Base-by-base conservation (phyloP, 1,140 invertebrate genomes). In the Eciton burchellii region DNA sequence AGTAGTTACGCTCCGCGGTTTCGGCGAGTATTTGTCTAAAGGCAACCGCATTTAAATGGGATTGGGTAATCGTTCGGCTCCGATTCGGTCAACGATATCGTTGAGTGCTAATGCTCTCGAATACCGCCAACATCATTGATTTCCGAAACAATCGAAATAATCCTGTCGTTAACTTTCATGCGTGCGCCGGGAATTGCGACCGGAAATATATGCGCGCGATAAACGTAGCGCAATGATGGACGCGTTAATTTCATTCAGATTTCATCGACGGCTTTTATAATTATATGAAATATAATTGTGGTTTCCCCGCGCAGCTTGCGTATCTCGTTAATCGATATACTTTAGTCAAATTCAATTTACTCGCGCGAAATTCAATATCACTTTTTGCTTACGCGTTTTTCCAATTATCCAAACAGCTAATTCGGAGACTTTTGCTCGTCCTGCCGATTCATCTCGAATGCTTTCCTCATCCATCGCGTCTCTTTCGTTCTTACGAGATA, bases 1-100 rank as follows among this genome's bases (percentile, higher is more conserved):
- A 29, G 74, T 68, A 79, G 63, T 79, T 70, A 79, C 49, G 74
- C 35, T 79, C 63, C 35, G 74, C 24, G 74, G 74, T 79, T 70
- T 70, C 56, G 74, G 63, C 63, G 68, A 77, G 68, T 79, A 70
- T 79, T 79, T 79, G 63, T 68, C 74, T 79, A 68, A 70, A 79
- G 74, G 63, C 43, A 79, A 70, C 63, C 74, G 74, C 74, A 45
- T 79, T 79, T 70, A 70, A 79, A 79, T 79, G 35, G 74, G 35
- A 57, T 70, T 35, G 74, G 49, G n/a, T 70, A 79, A 79, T 79
- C 63, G 74, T 79, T 70, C 24, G 24, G 41, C 12, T 70, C 29
- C 19, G 47, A 68, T 68, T 68, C 49, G 74, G 49, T 70, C 63
- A 79, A 56, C 63, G 52, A 79, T 70, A 77, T 54, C 35, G 41